Conservation (phyloP, 2,113 vertebrate genomes). For the Delphinus delphis region DNA sequence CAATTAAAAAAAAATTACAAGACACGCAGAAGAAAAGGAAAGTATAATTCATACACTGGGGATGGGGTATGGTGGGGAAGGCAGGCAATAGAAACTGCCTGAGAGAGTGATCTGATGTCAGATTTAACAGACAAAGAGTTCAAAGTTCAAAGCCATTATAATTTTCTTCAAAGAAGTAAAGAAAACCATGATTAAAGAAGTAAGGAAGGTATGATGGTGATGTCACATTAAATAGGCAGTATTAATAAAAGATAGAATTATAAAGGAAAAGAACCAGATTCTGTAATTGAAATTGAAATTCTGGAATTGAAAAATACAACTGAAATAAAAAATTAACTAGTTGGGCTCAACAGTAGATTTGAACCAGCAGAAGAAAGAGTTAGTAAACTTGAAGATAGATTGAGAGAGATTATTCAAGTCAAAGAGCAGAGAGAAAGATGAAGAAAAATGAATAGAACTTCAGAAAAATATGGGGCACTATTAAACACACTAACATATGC, state of each 20-base stretch:
- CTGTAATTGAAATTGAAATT: background rate
- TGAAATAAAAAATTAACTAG: slow-evolving; percentile 32
- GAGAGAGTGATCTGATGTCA: background rate
- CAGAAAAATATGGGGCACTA: background rate
- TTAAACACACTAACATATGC: background rate
- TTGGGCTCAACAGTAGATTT: background rate
- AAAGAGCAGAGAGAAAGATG: background rate
- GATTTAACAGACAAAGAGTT: slow-evolving; percentile 1
- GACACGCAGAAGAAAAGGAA: background rate
- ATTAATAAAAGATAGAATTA: slow-evolving; percentile 1
- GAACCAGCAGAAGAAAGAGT: background rate
- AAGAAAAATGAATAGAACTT: background rate
- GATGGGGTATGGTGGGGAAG: rapidly evolving
- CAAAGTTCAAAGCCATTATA: background rate
- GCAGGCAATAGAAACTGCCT: background rate
- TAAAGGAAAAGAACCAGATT: background rate
- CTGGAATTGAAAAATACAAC: background rate
- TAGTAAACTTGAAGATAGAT: background rate
- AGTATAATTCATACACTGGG: background rate
- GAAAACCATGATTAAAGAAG: background rate
- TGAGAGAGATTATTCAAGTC: background rate
- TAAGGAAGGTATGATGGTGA: background rate
- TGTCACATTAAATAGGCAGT: background rate
- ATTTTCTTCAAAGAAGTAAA: slow-evolving; percentile 4
- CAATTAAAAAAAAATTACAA: background rate